Evolutionary conservation across 1,140 invertebrate genomes (phyloP).

Genomic region (Reticulitermes speratus): DNA sequence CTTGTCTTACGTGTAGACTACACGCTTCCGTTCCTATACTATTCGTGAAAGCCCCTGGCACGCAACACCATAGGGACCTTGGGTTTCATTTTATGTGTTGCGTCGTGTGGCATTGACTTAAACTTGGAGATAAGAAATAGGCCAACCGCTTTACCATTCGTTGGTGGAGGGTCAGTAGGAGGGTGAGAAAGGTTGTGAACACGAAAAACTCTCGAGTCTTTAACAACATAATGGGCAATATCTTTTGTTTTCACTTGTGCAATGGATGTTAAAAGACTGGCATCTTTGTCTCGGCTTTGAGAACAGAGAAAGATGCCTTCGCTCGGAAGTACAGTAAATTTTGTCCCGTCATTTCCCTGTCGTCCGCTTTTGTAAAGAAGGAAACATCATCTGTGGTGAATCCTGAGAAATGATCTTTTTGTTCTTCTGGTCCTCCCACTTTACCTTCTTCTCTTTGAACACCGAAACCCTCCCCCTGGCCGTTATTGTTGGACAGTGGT

Average conservation of each 20-base stretch:
- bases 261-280: conserved; percentile 19
- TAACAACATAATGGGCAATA: neutral
- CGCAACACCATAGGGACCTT: neutral
- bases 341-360: neutral
- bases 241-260: conserved; percentile 7
- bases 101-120: no score
- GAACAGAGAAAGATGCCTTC: neutral
- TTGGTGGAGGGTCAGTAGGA: no score
- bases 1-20: neutral
- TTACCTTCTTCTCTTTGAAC: neutral
- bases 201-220: neutral
- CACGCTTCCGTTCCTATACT: neutral
- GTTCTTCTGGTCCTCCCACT: neutral
- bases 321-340: neutral
- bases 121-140: no score
- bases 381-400: neutral
- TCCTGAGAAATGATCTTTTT: neutral
- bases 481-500: neutral
- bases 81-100: neutral
- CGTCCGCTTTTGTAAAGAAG: no score
- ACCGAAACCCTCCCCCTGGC: neutral
- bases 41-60: neutral
- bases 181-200: neutral
- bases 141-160: no score
- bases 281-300: neutral